Evolutionary conservation across 2,797 vertebrate genomes (phyloP), one percentile per base, ranked within the genome.

Genomic region (Kryptolebias ocellatus): DNA sequence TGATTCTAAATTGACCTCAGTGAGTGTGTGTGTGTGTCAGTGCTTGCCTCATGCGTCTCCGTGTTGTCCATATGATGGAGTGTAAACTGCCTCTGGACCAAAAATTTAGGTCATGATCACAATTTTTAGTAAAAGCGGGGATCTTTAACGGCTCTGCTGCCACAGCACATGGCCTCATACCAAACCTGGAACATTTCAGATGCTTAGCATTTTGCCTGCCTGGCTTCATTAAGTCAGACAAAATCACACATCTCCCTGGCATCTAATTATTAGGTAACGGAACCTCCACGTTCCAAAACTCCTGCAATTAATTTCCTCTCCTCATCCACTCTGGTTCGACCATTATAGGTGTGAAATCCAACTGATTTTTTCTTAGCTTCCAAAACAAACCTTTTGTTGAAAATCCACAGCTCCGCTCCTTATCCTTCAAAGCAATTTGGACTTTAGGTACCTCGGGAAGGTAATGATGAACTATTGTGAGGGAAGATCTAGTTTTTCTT

Each of bases 401-500:
- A 31, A 47, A 49, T 31, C 11, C 5, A 66, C 73, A 84, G 84
- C 80, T 74, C 71, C 7, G 65, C 18, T 54, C 20, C 50, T 63
- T 71, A 69, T 83, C 68, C 68, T 80, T 76, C 67, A 29, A 37
- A 79, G 74, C 42, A 0, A 56, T 67, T 59, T 46, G 60, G 64
- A 67, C 65, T 66, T 74, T 69, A 83, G 83, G 81, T 75, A 57
- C 57, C 69, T 60, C 63, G 29, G 63, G 29, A 45, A 74, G 64
- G 64, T 70, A 72, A 84, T 87, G 87, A 92, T 88, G 78, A 90
- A 91, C 64, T 78, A 79, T 70, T 81, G 76, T 79, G 69, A 79
- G 74, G 46, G 54, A 64, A 74, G 61, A 72, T 79, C 80, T 72
- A 74, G 76, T 91, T 86, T 88, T 83, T 92, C 87, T 90, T 81